Evolutionary conservation across 2,113 vertebrate species (phyloP).

Genomic region (Pachypanchax playfairii): DNA sequence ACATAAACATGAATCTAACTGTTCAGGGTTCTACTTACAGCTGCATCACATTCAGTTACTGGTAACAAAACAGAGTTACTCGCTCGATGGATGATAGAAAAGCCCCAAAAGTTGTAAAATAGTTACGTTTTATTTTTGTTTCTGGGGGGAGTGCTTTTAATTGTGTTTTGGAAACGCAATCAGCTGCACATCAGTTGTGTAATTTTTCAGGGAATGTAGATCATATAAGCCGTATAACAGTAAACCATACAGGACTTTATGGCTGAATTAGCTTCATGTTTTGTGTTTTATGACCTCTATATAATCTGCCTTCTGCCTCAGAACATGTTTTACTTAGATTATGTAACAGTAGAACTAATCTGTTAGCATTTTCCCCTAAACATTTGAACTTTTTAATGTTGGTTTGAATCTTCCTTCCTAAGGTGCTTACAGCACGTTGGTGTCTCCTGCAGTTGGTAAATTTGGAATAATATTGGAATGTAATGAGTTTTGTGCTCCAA

Average conservation of each 20-base stretch:
- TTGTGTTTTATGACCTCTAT: neutral
- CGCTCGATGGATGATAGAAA: constrained; percentile 32
- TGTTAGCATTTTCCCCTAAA: constrained; percentile 15
- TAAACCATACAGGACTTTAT: neutral
- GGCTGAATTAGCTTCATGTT: neutral
- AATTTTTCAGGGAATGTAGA: neutral
- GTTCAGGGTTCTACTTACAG: constrained; percentile 62
- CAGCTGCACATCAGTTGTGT: constrained; percentile 19
- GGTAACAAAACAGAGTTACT: no score
- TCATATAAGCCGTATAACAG: neutral
- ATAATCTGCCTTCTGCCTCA: constrained; percentile 1
- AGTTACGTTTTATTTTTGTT: no score
- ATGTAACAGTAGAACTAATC: constrained; percentile 15
- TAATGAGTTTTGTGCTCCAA: no score
- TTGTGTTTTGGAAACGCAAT: constrained; percentile 14
- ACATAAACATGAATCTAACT: constrained; percentile 61
- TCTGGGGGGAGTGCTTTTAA: no score
- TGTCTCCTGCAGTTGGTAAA: constrained; percentile 15
- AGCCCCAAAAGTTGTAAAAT: constrained; percentile 36
- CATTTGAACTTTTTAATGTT: constrained; percentile 6
- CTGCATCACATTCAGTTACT: constrained; percentile 38
- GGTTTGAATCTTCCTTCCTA: constrained; percentile 19
- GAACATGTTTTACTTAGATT: constrained; percentile 1
- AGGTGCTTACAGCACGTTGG: neutral
- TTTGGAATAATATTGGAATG: constrained; percentile 12